phyloP scores from a whole-genome alignment of 2,888 invertebrate species.

The Orgyia antiqua region DNA sequence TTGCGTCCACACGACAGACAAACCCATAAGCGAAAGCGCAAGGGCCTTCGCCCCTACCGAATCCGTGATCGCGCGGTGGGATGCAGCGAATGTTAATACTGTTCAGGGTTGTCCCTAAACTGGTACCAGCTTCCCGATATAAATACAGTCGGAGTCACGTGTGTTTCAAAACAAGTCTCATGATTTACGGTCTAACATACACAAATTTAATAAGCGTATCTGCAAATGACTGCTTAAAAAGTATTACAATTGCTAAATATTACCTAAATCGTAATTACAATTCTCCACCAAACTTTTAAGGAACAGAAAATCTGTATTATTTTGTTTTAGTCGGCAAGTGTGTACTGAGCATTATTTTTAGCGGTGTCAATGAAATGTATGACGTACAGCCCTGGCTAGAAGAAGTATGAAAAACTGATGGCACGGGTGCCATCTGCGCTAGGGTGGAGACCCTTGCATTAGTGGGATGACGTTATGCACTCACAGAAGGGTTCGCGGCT shows the following conservation, averaged over 20 bases:
- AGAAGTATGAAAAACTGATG: conserved; percentile 62
- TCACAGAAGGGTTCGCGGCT: conserved; percentile 65
- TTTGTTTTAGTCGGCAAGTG: too few relatives aligned
- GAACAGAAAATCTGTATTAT: too few relatives aligned
- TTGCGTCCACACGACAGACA: conserved; percentile 67
- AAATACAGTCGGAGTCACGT: too few relatives aligned
- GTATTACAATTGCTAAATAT: too few relatives aligned
- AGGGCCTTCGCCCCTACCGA: conserved; percentile 74
- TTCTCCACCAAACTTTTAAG: too few relatives aligned
- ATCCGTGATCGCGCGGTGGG: conserved; percentile 68
- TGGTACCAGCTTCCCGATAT: not conserved
- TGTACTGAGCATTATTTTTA: too few relatives aligned
- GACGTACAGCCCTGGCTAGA: conserved; percentile 39
- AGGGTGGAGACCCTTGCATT: conserved; percentile 68
- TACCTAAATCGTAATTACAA: too few relatives aligned
- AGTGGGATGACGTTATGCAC: conserved; percentile 76
- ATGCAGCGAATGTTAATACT: conserved; percentile 69
- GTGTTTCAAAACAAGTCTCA: too few relatives aligned
- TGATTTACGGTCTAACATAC: too few relatives aligned
- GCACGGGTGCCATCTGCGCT: conserved; percentile 70
- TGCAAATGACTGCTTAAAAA: too few relatives aligned
- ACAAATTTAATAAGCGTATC: too few relatives aligned
- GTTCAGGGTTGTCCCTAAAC: conserved; percentile 36
- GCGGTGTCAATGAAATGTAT: too few relatives aligned
- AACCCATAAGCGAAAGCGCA: conserved; percentile 52